Conservation (phyloP, 64 coral and sea anemone species). For the Pocillopora damicornis region DNA sequence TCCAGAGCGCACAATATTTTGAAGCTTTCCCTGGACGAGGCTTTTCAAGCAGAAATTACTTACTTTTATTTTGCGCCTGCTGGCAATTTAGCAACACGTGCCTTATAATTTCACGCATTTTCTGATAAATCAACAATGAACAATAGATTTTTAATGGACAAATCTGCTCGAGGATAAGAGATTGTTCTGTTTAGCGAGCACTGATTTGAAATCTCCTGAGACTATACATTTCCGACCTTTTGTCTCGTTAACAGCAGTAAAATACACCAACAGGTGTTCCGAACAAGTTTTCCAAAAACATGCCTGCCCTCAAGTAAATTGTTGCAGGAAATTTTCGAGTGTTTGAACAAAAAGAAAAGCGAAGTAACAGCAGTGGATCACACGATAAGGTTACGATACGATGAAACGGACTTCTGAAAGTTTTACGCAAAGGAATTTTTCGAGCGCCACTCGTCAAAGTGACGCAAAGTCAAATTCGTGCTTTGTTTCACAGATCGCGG, state of each 20-base stretch:
- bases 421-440: background rate
- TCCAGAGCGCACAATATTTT: background rate
- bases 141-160: background rate
- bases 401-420: background rate
- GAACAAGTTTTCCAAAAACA: background rate
- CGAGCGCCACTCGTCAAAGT: background rate
- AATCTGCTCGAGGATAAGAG: background rate
- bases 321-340: no score
- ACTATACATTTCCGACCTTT: background rate
- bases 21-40: background rate
- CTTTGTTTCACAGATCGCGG: background rate
- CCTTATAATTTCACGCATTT: background rate
- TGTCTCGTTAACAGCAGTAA: conserved; percentile 1
- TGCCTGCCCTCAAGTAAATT: background rate
- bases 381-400: background rate
- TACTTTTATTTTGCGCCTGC: background rate
- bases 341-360: background rate
- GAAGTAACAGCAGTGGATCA: background rate
- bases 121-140: conserved; percentile 2
- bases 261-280: conserved; percentile 17
- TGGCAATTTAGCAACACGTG: background rate
- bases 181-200: background rate
- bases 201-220: conserved; percentile 20
- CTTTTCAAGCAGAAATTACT: background rate
- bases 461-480: background rate